Base-by-base conservation (phyloP, 2,797 vertebrate species). In the Premnoplex brunnescens region DNA sequence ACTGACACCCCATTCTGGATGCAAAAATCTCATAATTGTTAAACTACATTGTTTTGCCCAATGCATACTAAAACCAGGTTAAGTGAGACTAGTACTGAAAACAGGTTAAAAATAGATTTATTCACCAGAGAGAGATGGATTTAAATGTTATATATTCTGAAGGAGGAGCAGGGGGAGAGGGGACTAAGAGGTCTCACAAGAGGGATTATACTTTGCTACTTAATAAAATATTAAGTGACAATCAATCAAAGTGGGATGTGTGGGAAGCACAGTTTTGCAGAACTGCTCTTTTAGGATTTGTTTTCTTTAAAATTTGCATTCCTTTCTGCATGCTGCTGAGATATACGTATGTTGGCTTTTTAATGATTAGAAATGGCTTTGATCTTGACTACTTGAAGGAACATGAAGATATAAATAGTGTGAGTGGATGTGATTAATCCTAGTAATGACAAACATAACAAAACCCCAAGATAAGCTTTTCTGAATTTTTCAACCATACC, bases 381-480 rank as follows among this genome's bases (percentile, higher is more conserved):
- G 95, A 96, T 96, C 94, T 92, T 67, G 73, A 74, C 94, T 88
- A 81, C 89, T 92, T 67, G 83, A 94, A 95, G 88, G 80, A 95
- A 91, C 56, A 86, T 60, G 89, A 72, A 81, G 60, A 68, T 89
- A 93, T 88, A 97, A 96, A 95, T 80, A 88, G 63, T 67, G 49
- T 54, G 71, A 93, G 83, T 69, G 83, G 83, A 63, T 86, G 18
- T 12, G 34, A 88, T 76, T 94, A 96, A 91, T 87, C 74, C 67
- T 36, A 44, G 59, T 59, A 86, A 95, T 60, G 73, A 73, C 85
- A 96, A 95, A 96, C 59, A 71, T 62, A 85, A 83, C 58, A 90
- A 77, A 94, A 91, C 52, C 22, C 36, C 55, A 59, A 85, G 58
- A 54, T 36, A 88, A 63, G 37, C 39, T 79, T 56, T 64, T 11